Conservation (phyloP, 2,888 invertebrate genomes). For the Entomobrya multifasciata region DNA sequence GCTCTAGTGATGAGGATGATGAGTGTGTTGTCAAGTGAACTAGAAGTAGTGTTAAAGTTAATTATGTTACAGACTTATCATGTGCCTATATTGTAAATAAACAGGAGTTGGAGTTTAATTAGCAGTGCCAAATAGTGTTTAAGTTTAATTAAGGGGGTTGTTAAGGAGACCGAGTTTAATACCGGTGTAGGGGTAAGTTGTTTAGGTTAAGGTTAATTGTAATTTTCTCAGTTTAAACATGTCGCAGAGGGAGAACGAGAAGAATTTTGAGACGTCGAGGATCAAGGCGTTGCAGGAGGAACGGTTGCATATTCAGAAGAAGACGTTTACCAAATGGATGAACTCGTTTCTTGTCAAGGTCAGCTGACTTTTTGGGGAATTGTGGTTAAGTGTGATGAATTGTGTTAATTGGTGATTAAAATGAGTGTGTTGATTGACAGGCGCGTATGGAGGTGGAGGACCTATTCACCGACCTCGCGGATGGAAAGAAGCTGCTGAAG, state of each 20-base stretch:
- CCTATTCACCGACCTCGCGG: constrained; percentile 96
- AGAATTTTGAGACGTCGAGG: constrained; percentile 97
- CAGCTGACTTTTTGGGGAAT: too few relatives aligned
- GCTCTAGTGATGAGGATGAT: too few relatives aligned
- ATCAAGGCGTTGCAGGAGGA: constrained; percentile 98
- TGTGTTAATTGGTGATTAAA: background rate
- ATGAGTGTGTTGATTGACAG: constrained; percentile 83
- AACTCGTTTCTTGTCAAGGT: constrained; percentile 97
- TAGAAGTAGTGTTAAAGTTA: too few relatives aligned
- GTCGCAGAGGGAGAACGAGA: constrained; percentile 88
- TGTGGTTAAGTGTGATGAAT: background rate
- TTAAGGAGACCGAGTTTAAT: too few relatives aligned
- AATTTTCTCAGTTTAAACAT: background rate
- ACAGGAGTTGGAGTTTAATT: too few relatives aligned
- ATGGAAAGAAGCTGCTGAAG: constrained; percentile 95
- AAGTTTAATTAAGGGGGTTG: too few relatives aligned
- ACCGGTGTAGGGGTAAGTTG: too few relatives aligned
- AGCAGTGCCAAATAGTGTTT: too few relatives aligned
- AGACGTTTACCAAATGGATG: constrained; percentile 99
- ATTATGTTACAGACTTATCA: too few relatives aligned
- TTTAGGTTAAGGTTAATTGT: too few relatives aligned
- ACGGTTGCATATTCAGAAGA: constrained; percentile 98
- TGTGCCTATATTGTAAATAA: too few relatives aligned
- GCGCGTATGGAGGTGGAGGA: constrained; percentile 99
- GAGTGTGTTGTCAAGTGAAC: too few relatives aligned